Base-by-base conservation (phyloP, 2,888 invertebrate species). In the Steinernema hermaphroditum region DNA sequence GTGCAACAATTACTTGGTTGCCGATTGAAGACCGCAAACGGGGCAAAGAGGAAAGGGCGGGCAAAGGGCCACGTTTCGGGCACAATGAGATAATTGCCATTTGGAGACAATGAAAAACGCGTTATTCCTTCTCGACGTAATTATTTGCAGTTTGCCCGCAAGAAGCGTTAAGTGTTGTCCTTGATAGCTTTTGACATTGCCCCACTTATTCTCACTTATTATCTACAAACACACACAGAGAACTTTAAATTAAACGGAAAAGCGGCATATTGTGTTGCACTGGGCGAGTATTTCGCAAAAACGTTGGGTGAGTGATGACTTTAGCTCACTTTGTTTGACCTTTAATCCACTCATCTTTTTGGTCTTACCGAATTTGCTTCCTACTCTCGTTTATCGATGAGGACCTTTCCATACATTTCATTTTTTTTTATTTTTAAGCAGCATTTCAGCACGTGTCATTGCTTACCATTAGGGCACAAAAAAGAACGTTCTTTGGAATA, bases 51-150 rank as follows among this genome's bases (percentile, higher is more conserved):
- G 19, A n/a, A 27, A 62, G 62, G 62, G 22, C 62, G 62, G 29
- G 9, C 29, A 32, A 62, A 37, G 34, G 62, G 27, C 32, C 62
- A 32, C 62, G 29, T 32, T 62, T 62, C 29, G 29, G 29, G 34
- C 29, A 12, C 6, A 16, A 62, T 62, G 62, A 62, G 32, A 62
- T 62, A 62, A 62, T 62, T 62, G 62, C 62, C 16, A 27, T 29
- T 24, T 29, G 32, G 29, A 62, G 62, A 62, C 62, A 62, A 62
- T 62, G 62, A 62, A 62, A 46, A 29, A 29, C 27, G 29, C 62
- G 62, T 16, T 62, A 62, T 29, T 29, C 34, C 62, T 62, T 16
- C 19, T 14, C 2, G 62, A 46, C 62, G 62, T 62, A 62, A 62
- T 62, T 62, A 62, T 62, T 62, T 32, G 62, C 62, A 62, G 12